Percentiles rank a stretch among this genome's conserved stretches.
Conservation (phyloP, 2,888 invertebrate species). For the Alviniconcha strummeri region DNA sequence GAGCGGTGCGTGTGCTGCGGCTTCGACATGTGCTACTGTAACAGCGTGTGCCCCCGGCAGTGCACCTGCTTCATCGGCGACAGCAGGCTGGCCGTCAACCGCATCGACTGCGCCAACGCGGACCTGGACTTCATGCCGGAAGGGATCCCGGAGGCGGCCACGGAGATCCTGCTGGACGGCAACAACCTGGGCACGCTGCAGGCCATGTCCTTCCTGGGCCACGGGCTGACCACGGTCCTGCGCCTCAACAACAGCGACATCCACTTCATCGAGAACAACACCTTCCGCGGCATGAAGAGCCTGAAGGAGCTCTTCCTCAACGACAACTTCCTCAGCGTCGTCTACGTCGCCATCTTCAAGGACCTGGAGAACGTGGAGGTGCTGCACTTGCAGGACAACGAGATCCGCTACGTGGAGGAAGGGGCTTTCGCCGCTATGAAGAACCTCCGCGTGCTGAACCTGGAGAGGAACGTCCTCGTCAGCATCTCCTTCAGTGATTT, state of each 20-base stretch:
- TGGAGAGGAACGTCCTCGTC: slow-evolving; percentile 41
- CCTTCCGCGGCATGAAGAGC: slow-evolving; percentile 53
- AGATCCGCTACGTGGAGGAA: slow-evolving; percentile 43
- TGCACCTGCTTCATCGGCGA: slow-evolving; percentile 51
- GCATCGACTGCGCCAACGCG: slow-evolving; percentile 47
- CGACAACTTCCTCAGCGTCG: slow-evolving; percentile 46
- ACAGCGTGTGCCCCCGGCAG: slow-evolving; percentile 51
- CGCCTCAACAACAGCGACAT: slow-evolving; percentile 55
- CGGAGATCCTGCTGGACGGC: slow-evolving; percentile 53
- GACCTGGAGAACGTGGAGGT: slow-evolving; percentile 42
- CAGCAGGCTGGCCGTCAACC: slow-evolving; percentile 36
- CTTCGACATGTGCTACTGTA: slow-evolving; percentile 55
- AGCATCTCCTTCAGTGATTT: slow-evolving; percentile 31
- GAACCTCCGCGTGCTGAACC: slow-evolving; percentile 35
- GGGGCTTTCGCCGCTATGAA: slow-evolving; percentile 43
- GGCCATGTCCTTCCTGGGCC: slow-evolving; percentile 39
- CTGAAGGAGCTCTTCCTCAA: slow-evolving; percentile 47
- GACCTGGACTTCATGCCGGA: slow-evolving; percentile 48
- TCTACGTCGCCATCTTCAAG: slow-evolving; percentile 47
- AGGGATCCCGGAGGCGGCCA: slow-evolving; percentile 53
- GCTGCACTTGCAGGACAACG: slow-evolving; percentile 47
- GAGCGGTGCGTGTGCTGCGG: slow-evolving; percentile 56
- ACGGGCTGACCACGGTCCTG: slow-evolving; percentile 32
- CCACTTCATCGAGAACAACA: slow-evolving; percentile 47
- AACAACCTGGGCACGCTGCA: slow-evolving; percentile 48